A percentile compares a stretch with the other conserved stretches of the same genome.
Evolutionary conservation across 2,113 vertebrate species (phyloP).

Genomic region (Mastomys coucha): DNA sequence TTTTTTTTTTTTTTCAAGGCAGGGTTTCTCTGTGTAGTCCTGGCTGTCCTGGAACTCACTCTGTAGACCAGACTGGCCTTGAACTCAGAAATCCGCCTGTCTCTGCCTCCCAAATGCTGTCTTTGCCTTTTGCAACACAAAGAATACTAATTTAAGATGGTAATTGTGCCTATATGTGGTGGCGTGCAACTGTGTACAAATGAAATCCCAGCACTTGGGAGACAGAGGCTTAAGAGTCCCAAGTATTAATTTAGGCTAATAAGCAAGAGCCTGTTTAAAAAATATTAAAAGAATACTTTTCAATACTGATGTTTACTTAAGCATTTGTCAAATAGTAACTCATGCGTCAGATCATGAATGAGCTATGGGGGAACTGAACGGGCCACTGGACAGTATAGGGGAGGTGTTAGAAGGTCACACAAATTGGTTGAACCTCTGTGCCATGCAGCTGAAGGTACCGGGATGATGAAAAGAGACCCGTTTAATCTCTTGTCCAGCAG

Average conservation of each 20-base stretch:
- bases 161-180: too few relatives aligned
- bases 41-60: too few relatives aligned
- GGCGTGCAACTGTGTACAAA: too few relatives aligned
- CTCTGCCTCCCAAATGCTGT: too few relatives aligned
- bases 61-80: too few relatives aligned
- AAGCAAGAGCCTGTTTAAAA: background rate
- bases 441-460: background rate
- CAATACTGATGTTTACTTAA: background rate
- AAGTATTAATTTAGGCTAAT: background rate
- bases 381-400: background rate
- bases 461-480: background rate
- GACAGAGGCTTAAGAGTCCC: too few relatives aligned
- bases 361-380: background rate
- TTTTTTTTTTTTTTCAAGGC: too few relatives aligned
- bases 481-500: background rate
- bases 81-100: too few relatives aligned
- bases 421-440: background rate
- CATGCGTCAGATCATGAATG: background rate
- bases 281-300: background rate
- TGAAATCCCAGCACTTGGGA: background rate
- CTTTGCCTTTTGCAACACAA: background rate
- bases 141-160: background rate
- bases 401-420: background rate
- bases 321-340: background rate
- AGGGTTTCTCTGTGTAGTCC: too few relatives aligned